Evolutionary conservation across 2,888 invertebrate species (phyloP), one percentile per base, ranked within the genome.

Genomic region (Phyto melanocephala): DNA sequence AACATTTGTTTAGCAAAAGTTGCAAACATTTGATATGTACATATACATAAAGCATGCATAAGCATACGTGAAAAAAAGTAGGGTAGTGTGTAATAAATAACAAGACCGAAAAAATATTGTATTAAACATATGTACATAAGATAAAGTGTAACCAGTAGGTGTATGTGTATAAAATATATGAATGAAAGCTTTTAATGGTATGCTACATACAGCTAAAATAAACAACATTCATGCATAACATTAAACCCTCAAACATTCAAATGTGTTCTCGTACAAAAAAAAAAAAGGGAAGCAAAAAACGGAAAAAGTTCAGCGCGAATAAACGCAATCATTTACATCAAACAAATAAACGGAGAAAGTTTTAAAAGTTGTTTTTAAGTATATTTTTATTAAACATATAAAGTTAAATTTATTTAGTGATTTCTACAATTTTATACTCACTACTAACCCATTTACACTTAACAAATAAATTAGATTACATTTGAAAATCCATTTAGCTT

Each of bases 171-270:
- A 40, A 33, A 58, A 72, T 62, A 8, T 54, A 45, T 35, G 58
- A 60, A 76, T 47, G 37, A 62, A 45, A 72, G 45, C 45, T 7
- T 52, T 65, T 60, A 67, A 77, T 67, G 67, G 62, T 68, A 45
- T 81, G 71, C 58, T 72, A 50, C 77, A 47, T 72, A 50, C 77
- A 47, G 37, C 45, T 56, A 56, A 78, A 71, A 74, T 52, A 68
- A 52, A 80, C 60, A 74, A 67, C 42, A 54, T 60, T 60, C 60
- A 28, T 74, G 72, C 52, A 80, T 67, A 68, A 67, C 37, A 72
- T 52, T 56, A 77, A 72, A 62, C 67, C 45, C 77, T 40, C 33
- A 60, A 40, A 52, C 54, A 68, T 72, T 47, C 13, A 67, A 42
- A 54, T 37, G 37, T 65, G n/a, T 47, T 5, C 17, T 37, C 17